phyloP scores from a whole-genome alignment of 1,140 invertebrate species.

The Nebria ingens region DNA sequence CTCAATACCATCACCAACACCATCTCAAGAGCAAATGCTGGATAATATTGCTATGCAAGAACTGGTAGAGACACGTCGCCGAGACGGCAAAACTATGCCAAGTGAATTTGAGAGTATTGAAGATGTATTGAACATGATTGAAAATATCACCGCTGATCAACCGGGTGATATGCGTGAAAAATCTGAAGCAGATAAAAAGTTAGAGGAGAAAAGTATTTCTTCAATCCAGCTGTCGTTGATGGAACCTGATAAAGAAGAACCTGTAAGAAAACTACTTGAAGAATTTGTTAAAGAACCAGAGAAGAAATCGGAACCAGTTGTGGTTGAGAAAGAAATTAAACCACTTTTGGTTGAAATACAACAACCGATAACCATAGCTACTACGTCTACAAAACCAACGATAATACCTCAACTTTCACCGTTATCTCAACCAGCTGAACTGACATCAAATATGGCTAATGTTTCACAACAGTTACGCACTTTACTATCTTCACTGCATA shows the following conservation, averaged over 20 bases:
- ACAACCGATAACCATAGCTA: slow-evolving; percentile 2
- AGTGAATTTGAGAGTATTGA: slow-evolving; percentile 49
- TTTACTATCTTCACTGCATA: slow-evolving; percentile 47
- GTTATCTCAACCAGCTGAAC: slow-evolving; percentile 54
- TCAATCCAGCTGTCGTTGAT: background rate
- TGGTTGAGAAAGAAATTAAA: slow-evolving; percentile 8
- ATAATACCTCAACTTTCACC: slow-evolving; percentile 55
- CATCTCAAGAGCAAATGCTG: slow-evolving; percentile 47
- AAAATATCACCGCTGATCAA: slow-evolving; percentile 47
- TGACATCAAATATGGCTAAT: slow-evolving; percentile 58
- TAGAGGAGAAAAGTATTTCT: slow-evolving; percentile 11
- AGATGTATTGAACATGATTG: slow-evolving; percentile 55
- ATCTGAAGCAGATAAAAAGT: slow-evolving; percentile 20
- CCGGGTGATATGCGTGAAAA: slow-evolving; percentile 21
- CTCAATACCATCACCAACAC: slow-evolving; percentile 48
- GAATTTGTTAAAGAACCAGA: slow-evolving; percentile 9
- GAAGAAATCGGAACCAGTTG: background rate
- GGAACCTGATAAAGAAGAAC: slow-evolving; percentile 15
- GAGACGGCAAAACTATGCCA: slow-evolving; percentile 31
- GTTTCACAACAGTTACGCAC: slow-evolving; percentile 55
- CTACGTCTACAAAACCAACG: slow-evolving; percentile 34
- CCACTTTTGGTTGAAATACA: background rate
- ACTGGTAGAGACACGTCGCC: slow-evolving; percentile 37
- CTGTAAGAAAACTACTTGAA: slow-evolving; percentile 17
- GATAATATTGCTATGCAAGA: slow-evolving; percentile 48